Percentiles rank a stretch among this genome's conserved stretches.
phyloP scores from a whole-genome alignment of 2,888 invertebrate genomes.

The Tupiocoris notatus region DNA sequence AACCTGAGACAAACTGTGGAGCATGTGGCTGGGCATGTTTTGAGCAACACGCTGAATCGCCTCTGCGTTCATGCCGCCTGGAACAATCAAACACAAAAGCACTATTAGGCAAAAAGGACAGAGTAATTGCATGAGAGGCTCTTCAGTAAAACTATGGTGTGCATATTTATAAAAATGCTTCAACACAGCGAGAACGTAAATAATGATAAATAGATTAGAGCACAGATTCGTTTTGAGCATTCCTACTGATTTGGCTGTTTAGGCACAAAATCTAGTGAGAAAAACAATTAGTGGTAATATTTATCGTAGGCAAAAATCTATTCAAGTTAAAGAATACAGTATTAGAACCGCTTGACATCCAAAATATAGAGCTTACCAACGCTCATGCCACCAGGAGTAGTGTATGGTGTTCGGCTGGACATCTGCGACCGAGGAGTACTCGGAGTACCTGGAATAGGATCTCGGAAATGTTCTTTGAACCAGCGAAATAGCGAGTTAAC shows the following conservation, averaged over 20 bases:
- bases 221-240: no score
- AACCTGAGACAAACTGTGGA: slow-evolving; percentile 69
- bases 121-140: no score
- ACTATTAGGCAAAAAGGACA: no score
- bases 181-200: no score
- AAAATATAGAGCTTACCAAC: slow-evolving; percentile 42
- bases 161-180: no score
- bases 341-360: neutral
- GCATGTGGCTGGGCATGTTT: slow-evolving; percentile 67
- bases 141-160: no score
- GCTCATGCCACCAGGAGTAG: slow-evolving; percentile 44
- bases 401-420: slow-evolving; percentile 45
- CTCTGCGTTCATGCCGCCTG: slow-evolving; percentile 62
- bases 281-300: no score
- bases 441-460: slow-evolving; percentile 75
- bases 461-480: slow-evolving; percentile 98
- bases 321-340: neutral
- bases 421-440: slow-evolving; percentile 49
- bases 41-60: slow-evolving; percentile 71
- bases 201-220: no score
- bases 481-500: slow-evolving; percentile 79
- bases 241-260: no score
- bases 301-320: no score
- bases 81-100: neutral
- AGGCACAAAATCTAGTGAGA: no score